Evolutionary conservation across 64 coral and sea anemone species (phyloP).

Genomic region (Montipora cactus): DNA sequence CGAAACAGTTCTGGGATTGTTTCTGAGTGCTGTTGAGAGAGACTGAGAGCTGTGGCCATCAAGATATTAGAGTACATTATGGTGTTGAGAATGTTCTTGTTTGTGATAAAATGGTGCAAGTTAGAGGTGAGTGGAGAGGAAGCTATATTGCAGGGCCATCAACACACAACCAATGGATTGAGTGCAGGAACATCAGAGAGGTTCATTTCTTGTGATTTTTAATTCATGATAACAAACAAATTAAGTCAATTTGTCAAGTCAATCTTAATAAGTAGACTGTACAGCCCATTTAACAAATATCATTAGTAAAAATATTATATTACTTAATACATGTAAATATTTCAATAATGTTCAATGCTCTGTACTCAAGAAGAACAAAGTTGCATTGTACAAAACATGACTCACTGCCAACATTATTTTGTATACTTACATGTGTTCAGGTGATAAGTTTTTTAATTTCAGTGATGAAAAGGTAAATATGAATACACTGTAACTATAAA

Average conservation of each 20-base stretch:
- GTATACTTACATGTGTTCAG: not conserved
- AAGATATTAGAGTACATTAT: too few species aligned
- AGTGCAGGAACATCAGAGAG: too few species aligned
- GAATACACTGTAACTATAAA: conserved; percentile 5
- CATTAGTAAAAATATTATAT: not conserved
- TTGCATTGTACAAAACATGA: not conserved
- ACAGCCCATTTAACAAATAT: not conserved
- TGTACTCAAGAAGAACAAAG: not conserved
- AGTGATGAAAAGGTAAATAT: conserved; percentile 8
- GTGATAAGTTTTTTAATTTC: not conserved
- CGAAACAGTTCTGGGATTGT: too few species aligned
- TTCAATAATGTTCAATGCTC: not conserved
- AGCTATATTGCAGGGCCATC: too few species aligned
- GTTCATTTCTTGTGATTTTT: too few species aligned
- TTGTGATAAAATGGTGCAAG: too few species aligned
- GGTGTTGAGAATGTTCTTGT: too few species aligned
- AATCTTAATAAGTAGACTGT: not conserved
- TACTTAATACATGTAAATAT: too few species aligned
- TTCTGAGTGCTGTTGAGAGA: too few species aligned
- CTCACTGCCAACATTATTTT: not conserved
- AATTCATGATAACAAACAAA: not conserved
- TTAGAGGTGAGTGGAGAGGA: too few species aligned
- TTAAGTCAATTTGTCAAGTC: not conserved
- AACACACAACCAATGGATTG: too few species aligned
- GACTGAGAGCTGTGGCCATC: too few species aligned